A percentile compares a stretch with the other conserved stretches of the same genome.
Evolutionary conservation across 2,797 vertebrate genomes (phyloP).

Genomic region (Hyperoplus immaculatus): DNA sequence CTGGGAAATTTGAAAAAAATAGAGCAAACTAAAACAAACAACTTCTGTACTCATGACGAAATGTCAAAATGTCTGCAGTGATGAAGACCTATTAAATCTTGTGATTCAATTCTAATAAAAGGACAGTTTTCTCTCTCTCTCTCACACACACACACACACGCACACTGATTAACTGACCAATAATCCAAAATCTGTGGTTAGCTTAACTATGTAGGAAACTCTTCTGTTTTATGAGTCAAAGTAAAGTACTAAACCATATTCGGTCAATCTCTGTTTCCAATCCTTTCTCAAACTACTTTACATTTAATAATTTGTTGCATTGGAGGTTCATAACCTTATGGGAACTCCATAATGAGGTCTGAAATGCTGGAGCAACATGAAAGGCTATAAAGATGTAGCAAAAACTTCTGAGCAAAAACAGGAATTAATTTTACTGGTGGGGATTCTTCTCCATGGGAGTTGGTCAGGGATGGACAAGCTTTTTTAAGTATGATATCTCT

Average conservation of each 20-base stretch:
- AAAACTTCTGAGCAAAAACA: not conserved
- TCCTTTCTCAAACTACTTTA: slow-evolving; percentile 9
- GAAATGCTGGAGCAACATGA: slow-evolving; percentile 5
- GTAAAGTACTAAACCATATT: not conserved
- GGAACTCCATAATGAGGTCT: slow-evolving; percentile 13
- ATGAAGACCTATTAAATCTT: not conserved
- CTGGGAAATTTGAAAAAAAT: not conserved
- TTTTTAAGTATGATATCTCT: slow-evolving; percentile 14
- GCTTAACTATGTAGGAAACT: not conserved
- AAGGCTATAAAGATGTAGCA: not conserved
- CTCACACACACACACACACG: not conserved
- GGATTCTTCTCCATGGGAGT: not conserved
- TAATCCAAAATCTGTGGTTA: not conserved
- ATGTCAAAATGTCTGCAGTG: not conserved
- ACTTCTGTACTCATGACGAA: not conserved
- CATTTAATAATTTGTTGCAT: not conserved
- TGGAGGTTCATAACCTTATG: not conserved
- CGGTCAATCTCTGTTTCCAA: not conserved
- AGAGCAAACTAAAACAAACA: not conserved
- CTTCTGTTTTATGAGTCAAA: not conserved
- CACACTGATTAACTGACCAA: not conserved
- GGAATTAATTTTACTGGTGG: not conserved
- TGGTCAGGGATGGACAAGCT: slow-evolving; percentile 12
- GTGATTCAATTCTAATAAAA: not conserved
- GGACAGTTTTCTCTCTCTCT: not conserved